Percentiles rank a stretch among this genome's conserved stretches.
phyloP scores from a whole-genome alignment of 2,888 invertebrate species.

The Oxystoma pomonae region DNA sequence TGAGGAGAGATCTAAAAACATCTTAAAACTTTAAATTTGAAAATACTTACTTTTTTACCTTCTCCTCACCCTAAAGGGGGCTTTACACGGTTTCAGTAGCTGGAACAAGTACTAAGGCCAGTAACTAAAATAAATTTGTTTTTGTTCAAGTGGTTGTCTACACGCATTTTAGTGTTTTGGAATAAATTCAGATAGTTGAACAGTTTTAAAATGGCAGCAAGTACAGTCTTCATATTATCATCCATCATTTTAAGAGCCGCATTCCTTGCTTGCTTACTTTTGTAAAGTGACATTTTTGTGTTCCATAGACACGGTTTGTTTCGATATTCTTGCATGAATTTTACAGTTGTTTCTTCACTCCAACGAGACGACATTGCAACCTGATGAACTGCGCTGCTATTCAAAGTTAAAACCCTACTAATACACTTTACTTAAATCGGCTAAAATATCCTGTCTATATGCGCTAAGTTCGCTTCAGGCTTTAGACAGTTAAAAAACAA shows the following conservation, averaged over 20 bases:
- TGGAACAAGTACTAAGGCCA: neutral
- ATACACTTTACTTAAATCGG: slow-evolving; percentile 7
- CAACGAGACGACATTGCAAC: neutral
- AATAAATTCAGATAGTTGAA: neutral
- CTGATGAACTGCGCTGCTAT: neutral
- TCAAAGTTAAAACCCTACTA: slow-evolving; percentile 3
- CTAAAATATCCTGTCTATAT: slow-evolving; percentile 5
- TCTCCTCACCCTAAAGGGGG: no score
- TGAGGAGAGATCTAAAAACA: no score
- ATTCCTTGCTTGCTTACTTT: no score
- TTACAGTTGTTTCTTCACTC: no score
- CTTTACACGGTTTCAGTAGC: neutral
- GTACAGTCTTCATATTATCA: no score
- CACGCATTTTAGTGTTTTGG: neutral
- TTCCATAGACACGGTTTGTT: neutral
- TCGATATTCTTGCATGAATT: neutral
- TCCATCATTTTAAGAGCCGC: no score
- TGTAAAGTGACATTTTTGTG: no score
- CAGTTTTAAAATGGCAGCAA: no score
- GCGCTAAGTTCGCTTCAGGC: slow-evolving; percentile 6
- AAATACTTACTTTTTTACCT: no score
- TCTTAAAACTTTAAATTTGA: no score
- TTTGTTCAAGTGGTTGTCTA: neutral
- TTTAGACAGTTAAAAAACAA: slow-evolving; percentile 7
- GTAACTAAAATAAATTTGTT: no score